phyloP scores from a whole-genome alignment of 92 coral and sea anemone species.

The Epizoanthus ramosus region DNA sequence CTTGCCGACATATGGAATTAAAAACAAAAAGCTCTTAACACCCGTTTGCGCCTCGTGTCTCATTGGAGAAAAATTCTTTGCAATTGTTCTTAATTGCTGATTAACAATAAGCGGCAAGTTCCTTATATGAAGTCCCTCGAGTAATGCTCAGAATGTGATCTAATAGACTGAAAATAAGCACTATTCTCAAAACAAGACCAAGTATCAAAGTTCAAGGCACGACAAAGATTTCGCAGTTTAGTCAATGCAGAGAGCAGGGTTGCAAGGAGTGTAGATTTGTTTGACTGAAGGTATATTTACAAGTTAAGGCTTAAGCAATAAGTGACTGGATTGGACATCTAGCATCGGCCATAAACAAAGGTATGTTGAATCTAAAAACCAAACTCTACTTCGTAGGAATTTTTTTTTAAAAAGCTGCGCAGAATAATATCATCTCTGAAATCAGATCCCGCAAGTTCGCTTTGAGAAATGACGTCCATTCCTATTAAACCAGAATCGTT shows the following conservation, averaged over 20 bases:
- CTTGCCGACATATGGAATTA: not conserved
- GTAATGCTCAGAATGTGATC: not conserved
- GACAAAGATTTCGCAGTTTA: not conserved
- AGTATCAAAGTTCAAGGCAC: not conserved
- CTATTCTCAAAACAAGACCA: not conserved
- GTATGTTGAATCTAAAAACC: not conserved
- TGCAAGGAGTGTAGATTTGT: not conserved
- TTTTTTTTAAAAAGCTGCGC: too few species aligned
- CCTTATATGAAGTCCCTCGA: conserved; percentile 3
- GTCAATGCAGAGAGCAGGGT: not conserved
- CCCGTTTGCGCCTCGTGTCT: not conserved
- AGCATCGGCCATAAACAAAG: not conserved
- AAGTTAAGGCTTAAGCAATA: too few species aligned
- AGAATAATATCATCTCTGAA: too few species aligned
- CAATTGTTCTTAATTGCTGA: conserved; percentile 3
- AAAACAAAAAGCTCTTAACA: not conserved
- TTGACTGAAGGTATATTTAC: not conserved
- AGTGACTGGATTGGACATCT: too few species aligned
- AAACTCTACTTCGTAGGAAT: too few species aligned
- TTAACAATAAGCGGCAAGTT: conserved; percentile 1
- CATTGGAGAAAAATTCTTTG: not conserved
- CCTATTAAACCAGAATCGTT: too few species aligned
- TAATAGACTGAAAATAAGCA: not conserved
- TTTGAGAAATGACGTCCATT: too few species aligned
- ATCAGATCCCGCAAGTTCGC: too few species aligned